Percentiles rank a stretch among this genome's conserved stretches.
These are phyloP conservation scores for Eulemur macaco DNA, from an alignment of 2,113 vertebrate genomes.

Conservation along the genomic window DNA sequence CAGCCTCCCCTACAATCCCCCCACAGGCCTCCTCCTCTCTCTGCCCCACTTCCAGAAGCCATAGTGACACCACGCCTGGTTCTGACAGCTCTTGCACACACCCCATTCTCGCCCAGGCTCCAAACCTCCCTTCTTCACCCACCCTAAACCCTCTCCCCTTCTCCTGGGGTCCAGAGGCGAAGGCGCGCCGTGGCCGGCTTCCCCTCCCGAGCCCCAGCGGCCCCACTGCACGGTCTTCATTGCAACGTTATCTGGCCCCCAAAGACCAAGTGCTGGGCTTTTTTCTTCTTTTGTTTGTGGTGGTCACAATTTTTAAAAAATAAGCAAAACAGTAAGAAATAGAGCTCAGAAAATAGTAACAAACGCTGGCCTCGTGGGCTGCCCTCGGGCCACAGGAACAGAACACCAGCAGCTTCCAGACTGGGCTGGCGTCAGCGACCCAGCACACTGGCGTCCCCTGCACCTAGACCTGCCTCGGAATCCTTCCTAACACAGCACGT, in stretches of 20 bases:
- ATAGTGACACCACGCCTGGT: rapidly evolving
- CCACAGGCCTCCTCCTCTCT: neutral
- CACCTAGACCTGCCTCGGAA: neutral
- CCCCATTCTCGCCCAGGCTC: too few relatives aligned
- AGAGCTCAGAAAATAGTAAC: neutral
- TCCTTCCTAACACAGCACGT: rapidly evolving
- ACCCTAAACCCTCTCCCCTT: rapidly evolving
- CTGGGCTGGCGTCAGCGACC: rapidly evolving
- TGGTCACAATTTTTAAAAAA: neutral
- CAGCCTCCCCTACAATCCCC: rapidly evolving
- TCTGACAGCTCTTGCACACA: rapidly evolving
- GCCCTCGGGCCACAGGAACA: rapidly evolving
- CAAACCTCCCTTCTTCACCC: neutral
- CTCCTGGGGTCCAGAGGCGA: rapidly evolving
- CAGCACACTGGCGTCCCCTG: rapidly evolving
- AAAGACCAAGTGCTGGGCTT: neutral
- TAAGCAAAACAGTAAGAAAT: neutral
- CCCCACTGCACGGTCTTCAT: rapidly evolving
- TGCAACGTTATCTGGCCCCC: too few relatives aligned
- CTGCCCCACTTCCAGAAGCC: rapidly evolving
- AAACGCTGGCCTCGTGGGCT: rapidly evolving
- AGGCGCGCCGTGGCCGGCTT: rapidly evolving
- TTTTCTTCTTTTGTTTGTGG: neutral
- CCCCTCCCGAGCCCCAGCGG: neutral
- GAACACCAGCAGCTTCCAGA: neutral